These are phyloP conservation scores for Coenonympha glycerion DNA, from an alignment of 2,888 invertebrate genomes.

Conservation along the genomic window DNA sequence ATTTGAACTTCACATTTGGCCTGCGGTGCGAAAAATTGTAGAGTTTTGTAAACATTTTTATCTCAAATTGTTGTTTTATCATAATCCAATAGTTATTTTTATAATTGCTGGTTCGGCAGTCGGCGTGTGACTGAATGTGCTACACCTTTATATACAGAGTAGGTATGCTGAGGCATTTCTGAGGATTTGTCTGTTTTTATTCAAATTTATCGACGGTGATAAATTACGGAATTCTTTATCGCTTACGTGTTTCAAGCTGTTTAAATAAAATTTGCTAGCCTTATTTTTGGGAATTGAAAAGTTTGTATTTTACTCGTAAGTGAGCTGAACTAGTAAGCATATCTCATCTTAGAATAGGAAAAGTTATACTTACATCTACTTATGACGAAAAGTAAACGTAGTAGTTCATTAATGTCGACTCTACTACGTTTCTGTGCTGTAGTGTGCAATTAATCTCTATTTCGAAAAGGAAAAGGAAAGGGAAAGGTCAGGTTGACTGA, in stretches of 20 bases:
- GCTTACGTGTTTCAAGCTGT: neutral
- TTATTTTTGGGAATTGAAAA: no score
- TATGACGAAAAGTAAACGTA: no score
- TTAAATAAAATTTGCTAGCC: no score
- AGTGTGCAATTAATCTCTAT: no score
- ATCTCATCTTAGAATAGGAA: no score
- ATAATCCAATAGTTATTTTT: constrained; percentile 4
- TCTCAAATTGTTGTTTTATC: constrained; percentile 1
- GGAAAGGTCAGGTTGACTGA: no score
- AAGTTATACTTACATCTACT: no score
- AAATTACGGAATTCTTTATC: neutral
- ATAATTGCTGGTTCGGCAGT: neutral
- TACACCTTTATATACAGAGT: neutral
- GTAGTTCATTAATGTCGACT: no score
- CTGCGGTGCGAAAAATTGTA: constrained; percentile 29
- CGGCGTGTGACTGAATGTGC: constrained; percentile 5
- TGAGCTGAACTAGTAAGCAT: no score
- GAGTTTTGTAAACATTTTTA: constrained; percentile 28
- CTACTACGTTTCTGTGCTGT: no score
- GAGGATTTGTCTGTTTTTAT: neutral
- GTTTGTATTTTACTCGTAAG: no score
- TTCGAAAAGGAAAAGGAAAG: no score
- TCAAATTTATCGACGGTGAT: neutral
- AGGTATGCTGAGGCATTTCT: neutral
- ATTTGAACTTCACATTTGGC: constrained; percentile 20